Percentiles rank a stretch among this genome's conserved stretches.
These are phyloP conservation scores for Drepana arcuata DNA, from an alignment of 1,140 invertebrate genomes.

Conservation along the genomic window DNA sequence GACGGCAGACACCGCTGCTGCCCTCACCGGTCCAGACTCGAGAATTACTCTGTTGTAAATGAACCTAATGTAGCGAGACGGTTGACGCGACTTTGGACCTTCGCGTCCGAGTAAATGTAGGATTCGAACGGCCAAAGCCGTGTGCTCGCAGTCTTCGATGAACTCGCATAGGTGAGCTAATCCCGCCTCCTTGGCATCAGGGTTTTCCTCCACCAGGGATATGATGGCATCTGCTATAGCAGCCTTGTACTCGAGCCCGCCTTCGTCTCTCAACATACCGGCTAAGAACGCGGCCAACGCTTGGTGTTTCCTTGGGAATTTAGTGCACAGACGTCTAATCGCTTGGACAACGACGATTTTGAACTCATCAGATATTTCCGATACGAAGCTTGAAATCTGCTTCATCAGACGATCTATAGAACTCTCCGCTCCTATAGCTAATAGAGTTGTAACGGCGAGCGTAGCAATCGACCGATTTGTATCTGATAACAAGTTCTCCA, in stretches of 20 bases:
- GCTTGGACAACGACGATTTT: constrained; percentile 98
- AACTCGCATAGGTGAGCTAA: constrained; percentile 98
- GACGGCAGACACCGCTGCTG: constrained; percentile 96
- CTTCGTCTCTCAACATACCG: constrained; percentile 97
- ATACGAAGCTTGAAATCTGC: constrained; percentile 98
- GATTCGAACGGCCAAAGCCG: constrained; percentile 96
- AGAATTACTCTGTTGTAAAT: constrained; percentile 99
- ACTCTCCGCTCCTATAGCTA: constrained; percentile 98
- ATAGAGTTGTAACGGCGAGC: constrained; percentile 96
- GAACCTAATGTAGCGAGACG: constrained; percentile 96
- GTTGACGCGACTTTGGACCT: constrained; percentile 94
- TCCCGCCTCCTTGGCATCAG: constrained; percentile 91
- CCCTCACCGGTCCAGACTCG: constrained; percentile 94
- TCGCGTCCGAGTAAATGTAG: constrained; percentile 97
- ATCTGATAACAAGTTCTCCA: constrained; percentile 98
- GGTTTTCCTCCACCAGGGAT: constrained; percentile 97
- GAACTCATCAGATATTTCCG: constrained; percentile 99
- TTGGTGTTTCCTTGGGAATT: constrained; percentile 97
- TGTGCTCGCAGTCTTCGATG: constrained; percentile 99
- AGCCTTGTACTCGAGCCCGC: constrained; percentile 98
- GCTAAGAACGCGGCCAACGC: constrained; percentile 97
- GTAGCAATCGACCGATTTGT: constrained; percentile 98
- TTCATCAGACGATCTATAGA: constrained; percentile 99
- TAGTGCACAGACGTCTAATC: constrained; percentile 90
- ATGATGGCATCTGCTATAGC: constrained; percentile 99